Evolutionary conservation across 1,140 invertebrate species (phyloP).

Genomic region (Pseudobourletiella spinata): DNA sequence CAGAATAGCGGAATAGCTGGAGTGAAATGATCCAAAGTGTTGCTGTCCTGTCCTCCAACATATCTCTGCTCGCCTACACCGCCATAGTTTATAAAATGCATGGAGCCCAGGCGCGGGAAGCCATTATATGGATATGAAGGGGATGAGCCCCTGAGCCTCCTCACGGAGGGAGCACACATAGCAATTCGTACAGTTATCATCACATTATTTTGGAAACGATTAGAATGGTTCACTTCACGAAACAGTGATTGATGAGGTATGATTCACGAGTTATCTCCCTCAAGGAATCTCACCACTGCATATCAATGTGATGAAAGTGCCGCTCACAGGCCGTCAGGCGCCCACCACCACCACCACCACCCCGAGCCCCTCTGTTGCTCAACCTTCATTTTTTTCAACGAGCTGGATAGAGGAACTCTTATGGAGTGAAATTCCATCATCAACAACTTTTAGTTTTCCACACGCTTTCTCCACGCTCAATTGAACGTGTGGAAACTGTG

Average conservation of each 20-base stretch:
- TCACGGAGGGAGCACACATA: background rate
- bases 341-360: background rate
- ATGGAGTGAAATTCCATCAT: too few relatives aligned
- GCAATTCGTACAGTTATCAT: background rate
- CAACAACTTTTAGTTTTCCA: too few relatives aligned
- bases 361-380: background rate
- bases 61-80: too few relatives aligned
- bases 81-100: too few relatives aligned
- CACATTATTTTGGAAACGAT: conserved; percentile 1
- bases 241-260: conserved; percentile 14
- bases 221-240: background rate
- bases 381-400: background rate
- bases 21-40: too few relatives aligned
- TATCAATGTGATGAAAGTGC: background rate
- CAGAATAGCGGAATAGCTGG: too few relatives aligned
- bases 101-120: too few relatives aligned
- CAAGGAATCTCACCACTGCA: background rate
- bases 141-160: too few relatives aligned
- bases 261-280: background rate
- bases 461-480: too few relatives aligned
- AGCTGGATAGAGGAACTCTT: background rate
- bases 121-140: background rate
- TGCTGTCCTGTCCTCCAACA: too few relatives aligned
- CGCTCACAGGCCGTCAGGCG: too few relatives aligned
- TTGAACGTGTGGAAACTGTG: too few relatives aligned